phyloP scores from a whole-genome alignment of 2,888 invertebrate species.

The Tipula vernalis region DNA sequence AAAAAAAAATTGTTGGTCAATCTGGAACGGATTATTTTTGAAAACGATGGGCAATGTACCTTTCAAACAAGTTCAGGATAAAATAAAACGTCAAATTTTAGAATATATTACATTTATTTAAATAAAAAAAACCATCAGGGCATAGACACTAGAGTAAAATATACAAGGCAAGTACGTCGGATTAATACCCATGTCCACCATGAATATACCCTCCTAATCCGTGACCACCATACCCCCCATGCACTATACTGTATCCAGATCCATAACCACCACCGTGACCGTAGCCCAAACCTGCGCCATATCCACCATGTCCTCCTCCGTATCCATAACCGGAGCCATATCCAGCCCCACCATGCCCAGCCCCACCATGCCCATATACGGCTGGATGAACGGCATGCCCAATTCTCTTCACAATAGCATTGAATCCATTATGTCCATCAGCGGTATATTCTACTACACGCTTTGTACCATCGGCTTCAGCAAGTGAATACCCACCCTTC shows the following conservation, averaged over 20 bases:
- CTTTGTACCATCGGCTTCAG: slow-evolving; percentile 29
- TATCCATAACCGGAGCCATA: slow-evolving; percentile 10
- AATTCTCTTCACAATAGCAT: slow-evolving; percentile 27
- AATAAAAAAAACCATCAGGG: background rate
- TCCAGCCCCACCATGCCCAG: slow-evolving; percentile 12
- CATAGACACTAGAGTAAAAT: background rate
- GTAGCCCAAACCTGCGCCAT: background rate
- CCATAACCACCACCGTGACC: slow-evolving; percentile 9
- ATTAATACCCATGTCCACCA: slow-evolving; percentile 7
- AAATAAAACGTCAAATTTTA: background rate
- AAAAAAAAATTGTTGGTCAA: too few species aligned
- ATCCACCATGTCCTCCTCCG: slow-evolving; percentile 8
- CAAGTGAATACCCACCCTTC: slow-evolving; percentile 28
- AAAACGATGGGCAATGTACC: too few species aligned
- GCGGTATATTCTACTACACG: slow-evolving; percentile 28
- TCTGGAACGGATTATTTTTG: too few species aligned
- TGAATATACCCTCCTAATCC: background rate
- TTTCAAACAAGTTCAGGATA: background rate
- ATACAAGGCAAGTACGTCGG: background rate
- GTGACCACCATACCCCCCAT: slow-evolving; percentile 10
- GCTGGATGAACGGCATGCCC: slow-evolving; percentile 18
- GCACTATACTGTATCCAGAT: background rate
- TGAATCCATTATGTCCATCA: slow-evolving; percentile 27
- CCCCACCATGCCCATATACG: slow-evolving; percentile 10
- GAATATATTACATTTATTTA: background rate